Conservation (phyloP, 2,113 vertebrate genomes). For the Siphamia tubifer region DNA sequence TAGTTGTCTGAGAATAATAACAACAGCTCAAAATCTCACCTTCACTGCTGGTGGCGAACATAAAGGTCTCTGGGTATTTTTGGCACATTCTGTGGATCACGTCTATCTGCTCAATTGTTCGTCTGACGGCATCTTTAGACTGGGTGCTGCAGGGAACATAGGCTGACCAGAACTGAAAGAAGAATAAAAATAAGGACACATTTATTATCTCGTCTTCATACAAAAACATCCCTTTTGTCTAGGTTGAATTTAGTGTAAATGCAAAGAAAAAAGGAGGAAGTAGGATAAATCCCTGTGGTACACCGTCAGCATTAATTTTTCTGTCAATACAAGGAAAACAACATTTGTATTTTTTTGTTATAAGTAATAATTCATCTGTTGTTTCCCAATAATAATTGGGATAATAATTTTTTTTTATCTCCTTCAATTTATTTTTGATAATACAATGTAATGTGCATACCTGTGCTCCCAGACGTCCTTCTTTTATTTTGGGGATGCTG, state of each 20-base stretch:
- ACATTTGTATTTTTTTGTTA: no score
- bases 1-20: neutral
- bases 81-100: constrained; percentile 89
- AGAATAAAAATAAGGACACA: neutral
- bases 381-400: no score
- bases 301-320: no score
- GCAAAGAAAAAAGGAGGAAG: neutral
- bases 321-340: no score
- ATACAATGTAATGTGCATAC: constrained; percentile 71
- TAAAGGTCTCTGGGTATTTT: constrained; percentile 83
- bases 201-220: neutral
- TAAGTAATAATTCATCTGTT: no score
- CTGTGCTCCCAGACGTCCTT: constrained; percentile 88
- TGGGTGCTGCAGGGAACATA: constrained; percentile 88
- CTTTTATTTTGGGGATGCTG: constrained; percentile 89
- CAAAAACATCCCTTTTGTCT: no score
- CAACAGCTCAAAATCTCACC: constrained; percentile 65
- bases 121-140: constrained; percentile 88
- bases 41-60: constrained; percentile 75
- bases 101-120: constrained; percentile 94
- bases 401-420: no score
- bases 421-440: no score
- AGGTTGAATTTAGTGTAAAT: no score
- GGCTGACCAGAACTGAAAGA: constrained; percentile 90
- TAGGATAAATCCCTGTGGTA: neutral